These are phyloP conservation scores for Hermodice carunculata DNA, from an alignment of 2,888 invertebrate species.

Conservation along the genomic window DNA sequence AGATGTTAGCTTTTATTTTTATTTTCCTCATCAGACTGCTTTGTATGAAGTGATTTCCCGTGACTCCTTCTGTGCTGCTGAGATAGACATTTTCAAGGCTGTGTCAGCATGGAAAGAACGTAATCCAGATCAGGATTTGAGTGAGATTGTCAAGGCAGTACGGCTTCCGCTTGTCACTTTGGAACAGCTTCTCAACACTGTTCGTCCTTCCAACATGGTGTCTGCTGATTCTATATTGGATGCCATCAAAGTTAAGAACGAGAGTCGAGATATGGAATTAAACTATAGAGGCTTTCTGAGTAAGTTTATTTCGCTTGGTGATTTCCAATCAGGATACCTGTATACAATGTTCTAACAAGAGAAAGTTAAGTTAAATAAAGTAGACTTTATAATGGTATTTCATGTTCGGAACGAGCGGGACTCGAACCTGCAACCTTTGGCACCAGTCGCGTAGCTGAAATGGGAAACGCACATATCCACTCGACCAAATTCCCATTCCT, in stretches of 20 bases:
- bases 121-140: conserved; percentile 74
- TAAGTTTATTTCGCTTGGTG: too few relatives aligned
- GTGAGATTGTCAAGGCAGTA: conserved; percentile 57
- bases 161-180: conserved; percentile 90
- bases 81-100: conserved; percentile 94
- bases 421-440: too few relatives aligned
- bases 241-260: conserved; percentile 90
- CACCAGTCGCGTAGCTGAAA: too few relatives aligned
- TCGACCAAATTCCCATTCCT: too few relatives aligned
- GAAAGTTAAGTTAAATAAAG: too few relatives aligned
- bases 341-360: too few relatives aligned
- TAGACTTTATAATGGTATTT: too few relatives aligned
- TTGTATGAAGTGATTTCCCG: conserved; percentile 87
- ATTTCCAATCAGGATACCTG: too few relatives aligned
- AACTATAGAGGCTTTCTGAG: conserved; percentile 81
- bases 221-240: conserved; percentile 92
- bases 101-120: conserved; percentile 88
- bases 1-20: too few relatives aligned
- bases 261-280: conserved; percentile 82
- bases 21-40: conserved; percentile 71
- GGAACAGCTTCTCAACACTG: conserved; percentile 88
- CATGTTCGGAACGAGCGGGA: too few relatives aligned
- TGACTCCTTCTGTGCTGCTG: conserved; percentile 96
- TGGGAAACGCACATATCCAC: too few relatives aligned
- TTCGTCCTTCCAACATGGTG: conserved; percentile 88